Base-by-base conservation (phyloP, 2,797 vertebrate genomes). In the Eutrigla gurnardus region DNA sequence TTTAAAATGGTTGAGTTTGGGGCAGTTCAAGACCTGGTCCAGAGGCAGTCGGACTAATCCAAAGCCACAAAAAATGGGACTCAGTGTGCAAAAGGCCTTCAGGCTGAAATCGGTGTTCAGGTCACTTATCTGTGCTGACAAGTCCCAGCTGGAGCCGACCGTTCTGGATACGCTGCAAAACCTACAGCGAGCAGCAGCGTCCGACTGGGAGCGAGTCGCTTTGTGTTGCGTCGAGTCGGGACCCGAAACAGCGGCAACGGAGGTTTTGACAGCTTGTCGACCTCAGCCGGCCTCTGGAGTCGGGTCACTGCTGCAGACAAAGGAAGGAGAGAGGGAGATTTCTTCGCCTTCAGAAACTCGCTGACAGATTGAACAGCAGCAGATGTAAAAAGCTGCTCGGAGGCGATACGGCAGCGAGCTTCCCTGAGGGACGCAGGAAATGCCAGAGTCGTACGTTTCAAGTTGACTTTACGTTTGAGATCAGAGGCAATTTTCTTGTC, bases 361-460 rank as follows among this genome's bases (percentile, higher is more conserved):
- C 47, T 77, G 87, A 85, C 76, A 80, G 49, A 77, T 62, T 82
- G 73, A 87, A 25, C 47, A 67, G 18, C 25, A 52, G 14, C 64
- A 58, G 36, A 58, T 12, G 42, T 14, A 72, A 77, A 72, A 77
- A 83, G 73, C 63, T 32, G 64, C 58, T 71, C 12, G 3, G 55
- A 78, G 42, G 43, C 45, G 13, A 55, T 59, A 54, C 36, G 46
- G 57, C 67, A 65, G 64, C 75, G 65, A 74, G 60, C 17, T 69
- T 18, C 70, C 80, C 73, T 69, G n/a, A 18, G 76, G 77, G 68
- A 57, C 3, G 14, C 14, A 47, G 5, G 46, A 78, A 84, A 85
- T 74, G 79, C 79, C 81, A 75, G 71, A 52, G 42, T 14, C 9
- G 11, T 69, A 25, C 68, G 66, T 80, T 85, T 68, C 33, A 60